Percentiles rank a stretch among this genome's conserved stretches.
phyloP scores from a whole-genome alignment of 2,113 vertebrate species.

The Ptychochromis oligacanthus region DNA sequence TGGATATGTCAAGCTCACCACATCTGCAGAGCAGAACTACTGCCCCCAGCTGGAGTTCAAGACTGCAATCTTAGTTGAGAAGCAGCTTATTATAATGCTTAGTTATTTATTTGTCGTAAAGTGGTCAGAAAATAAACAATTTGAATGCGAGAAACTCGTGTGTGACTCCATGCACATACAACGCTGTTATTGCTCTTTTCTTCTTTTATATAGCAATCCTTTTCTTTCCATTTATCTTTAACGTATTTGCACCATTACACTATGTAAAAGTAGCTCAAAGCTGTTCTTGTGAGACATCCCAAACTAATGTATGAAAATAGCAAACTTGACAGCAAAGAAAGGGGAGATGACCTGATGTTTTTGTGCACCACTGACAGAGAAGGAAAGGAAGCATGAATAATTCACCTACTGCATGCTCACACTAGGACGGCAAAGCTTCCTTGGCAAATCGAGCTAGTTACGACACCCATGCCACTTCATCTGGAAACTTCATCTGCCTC shows the following conservation, averaged over 20 bases:
- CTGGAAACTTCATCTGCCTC: constrained; percentile 6
- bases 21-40: not conserved
- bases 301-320: constrained; percentile 11
- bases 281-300: not conserved
- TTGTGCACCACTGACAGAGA: constrained; percentile 24
- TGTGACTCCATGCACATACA: not conserved
- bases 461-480: not conserved
- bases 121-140: not conserved
- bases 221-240: constrained; percentile 5
- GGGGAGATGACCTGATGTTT: not conserved
- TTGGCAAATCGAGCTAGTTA: constrained; percentile 15
- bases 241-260: not conserved
- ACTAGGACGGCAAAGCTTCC: constrained; percentile 3
- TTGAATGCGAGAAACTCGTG: not conserved
- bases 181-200: not conserved
- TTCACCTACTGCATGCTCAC: constrained; percentile 37
- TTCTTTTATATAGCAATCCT: constrained; percentile 9
- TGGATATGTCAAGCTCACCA: not conserved
- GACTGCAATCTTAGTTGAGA: not conserved
- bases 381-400: constrained; percentile 50
- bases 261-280: constrained; percentile 24
- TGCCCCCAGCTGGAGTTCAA: not conserved
- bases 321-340: constrained; percentile 1
- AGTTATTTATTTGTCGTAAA: not conserved
- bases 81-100: not conserved